A percentile compares a stretch with the other conserved stretches of the same genome.
These are phyloP conservation scores for Eubasilissa regina DNA, from an alignment of 1,140 invertebrate species.

Conservation along the genomic window DNA sequence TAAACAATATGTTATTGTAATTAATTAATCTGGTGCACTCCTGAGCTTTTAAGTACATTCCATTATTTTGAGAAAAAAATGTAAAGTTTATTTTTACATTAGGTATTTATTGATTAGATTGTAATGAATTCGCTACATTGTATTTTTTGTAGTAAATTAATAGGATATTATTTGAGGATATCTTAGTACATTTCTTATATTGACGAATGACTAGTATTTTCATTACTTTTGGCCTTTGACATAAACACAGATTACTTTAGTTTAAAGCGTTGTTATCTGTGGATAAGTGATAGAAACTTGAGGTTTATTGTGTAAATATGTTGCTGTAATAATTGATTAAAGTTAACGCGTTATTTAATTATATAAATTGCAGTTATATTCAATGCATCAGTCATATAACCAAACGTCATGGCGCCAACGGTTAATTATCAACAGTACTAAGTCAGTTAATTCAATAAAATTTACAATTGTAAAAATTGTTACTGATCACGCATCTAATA, in stretches of 20 bases:
- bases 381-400: constrained; percentile 8
- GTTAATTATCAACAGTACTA: neutral
- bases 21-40: constrained; percentile 31
- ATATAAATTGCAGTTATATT: neutral
- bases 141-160: neutral
- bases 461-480: neutral
- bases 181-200: neutral
- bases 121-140: constrained; percentile 9
- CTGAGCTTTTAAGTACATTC: constrained; percentile 43
- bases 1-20: constrained; percentile 22
- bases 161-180: constrained; percentile 35
- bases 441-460: constrained; percentile 4
- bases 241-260: constrained; percentile 3
- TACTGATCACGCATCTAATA: too few relatives aligned
- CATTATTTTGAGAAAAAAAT: constrained; percentile 35
- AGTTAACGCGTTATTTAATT: neutral
- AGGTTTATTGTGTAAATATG: neutral
- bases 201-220: neutral
- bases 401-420: neutral
- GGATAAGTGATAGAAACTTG: neutral
- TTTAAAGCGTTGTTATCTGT: constrained; percentile 9
- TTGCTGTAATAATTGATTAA: neutral
- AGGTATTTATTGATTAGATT: constrained; percentile 22
- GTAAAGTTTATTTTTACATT: constrained; percentile 22
- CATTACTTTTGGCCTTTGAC: constrained; percentile 18